A percentile compares a stretch with the other conserved stretches of the same genome.
These are phyloP conservation scores for Drosophila cognata DNA, from an alignment of 2,888 invertebrate genomes.

Conservation along the genomic window DNA sequence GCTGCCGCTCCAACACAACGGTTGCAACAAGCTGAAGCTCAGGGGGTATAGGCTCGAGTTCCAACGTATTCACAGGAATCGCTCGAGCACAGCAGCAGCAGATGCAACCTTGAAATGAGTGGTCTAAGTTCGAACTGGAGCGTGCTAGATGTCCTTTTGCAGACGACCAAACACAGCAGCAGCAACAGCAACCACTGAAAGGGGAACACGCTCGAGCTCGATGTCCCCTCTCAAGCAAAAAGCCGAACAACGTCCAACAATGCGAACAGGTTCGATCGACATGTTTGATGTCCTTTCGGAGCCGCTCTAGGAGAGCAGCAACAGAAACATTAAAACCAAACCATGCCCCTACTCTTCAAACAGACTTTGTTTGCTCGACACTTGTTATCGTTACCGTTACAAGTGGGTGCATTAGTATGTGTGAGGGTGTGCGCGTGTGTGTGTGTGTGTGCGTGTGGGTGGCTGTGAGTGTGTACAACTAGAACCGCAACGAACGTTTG, in stretches of 20 bases:
- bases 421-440: slow-evolving; percentile 19
- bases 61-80: not conserved
- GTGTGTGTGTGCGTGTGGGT: slow-evolving; percentile 32
- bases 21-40: not conserved
- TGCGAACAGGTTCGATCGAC: slow-evolving; percentile 27
- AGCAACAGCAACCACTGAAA: not conserved
- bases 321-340: slow-evolving; percentile 5
- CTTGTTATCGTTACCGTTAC: slow-evolving; percentile 63
- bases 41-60: not conserved
- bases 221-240: not conserved
- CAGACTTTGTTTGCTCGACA: slow-evolving; percentile 66
- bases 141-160: not conserved
- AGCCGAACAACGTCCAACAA: not conserved
- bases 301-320: slow-evolving; percentile 37
- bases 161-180: not conserved
- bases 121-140: not conserved
- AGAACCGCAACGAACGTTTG: slow-evolving; percentile 41
- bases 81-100: no score
- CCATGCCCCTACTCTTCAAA: slow-evolving; percentile 10
- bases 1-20: not conserved
- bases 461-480: slow-evolving; percentile 37
- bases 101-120: not conserved
- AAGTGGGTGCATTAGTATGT: slow-evolving; percentile 5
- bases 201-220: not conserved
- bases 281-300: slow-evolving; percentile 53